A percentile compares a stretch with the other conserved stretches of the same genome.
Evolutionary conservation across 2,888 invertebrate genomes (phyloP).

Genomic region (Antheraea yamamai): DNA sequence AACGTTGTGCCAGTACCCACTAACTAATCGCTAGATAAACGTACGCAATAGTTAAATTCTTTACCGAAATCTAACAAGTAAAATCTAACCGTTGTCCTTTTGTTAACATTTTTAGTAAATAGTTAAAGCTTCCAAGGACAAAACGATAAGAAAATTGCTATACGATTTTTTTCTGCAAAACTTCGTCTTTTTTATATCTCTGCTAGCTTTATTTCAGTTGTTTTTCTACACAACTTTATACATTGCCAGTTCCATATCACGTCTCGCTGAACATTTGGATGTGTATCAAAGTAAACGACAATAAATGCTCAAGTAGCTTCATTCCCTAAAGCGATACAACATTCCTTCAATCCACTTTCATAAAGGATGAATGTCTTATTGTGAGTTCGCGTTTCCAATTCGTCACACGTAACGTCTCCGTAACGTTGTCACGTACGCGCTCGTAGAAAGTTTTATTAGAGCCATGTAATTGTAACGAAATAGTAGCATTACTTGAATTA

Average conservation of each 20-base stretch:
- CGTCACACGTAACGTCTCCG: slow-evolving; percentile 70
- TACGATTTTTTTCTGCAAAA: neutral
- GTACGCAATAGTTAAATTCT: neutral
- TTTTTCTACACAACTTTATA: slow-evolving; percentile 18
- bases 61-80: neutral
- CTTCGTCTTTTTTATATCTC: neutral
- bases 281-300: slow-evolving; percentile 49
- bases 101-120: neutral
- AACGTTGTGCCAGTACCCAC: neutral
- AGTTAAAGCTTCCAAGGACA: slow-evolving; percentile 3
- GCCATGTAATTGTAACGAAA: slow-evolving; percentile 62
- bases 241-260: slow-evolving; percentile 39
- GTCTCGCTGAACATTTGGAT: slow-evolving; percentile 38
- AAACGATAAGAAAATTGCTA: slow-evolving; percentile 1
- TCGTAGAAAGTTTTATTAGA: slow-evolving; percentile 68
- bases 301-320: slow-evolving; percentile 54
- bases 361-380: slow-evolving; percentile 39
- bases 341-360: slow-evolving; percentile 56
- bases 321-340: slow-evolving; percentile 63
- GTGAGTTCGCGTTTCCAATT: slow-evolving; percentile 53
- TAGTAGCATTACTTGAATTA: slow-evolving; percentile 40
- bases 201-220: neutral
- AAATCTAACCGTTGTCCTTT: neutral
- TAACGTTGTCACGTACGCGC: slow-evolving; percentile 63
- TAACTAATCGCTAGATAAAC: neutral